phyloP scores from a whole-genome alignment of 2,888 invertebrate genomes.

The Lathronympha strigana region DNA sequence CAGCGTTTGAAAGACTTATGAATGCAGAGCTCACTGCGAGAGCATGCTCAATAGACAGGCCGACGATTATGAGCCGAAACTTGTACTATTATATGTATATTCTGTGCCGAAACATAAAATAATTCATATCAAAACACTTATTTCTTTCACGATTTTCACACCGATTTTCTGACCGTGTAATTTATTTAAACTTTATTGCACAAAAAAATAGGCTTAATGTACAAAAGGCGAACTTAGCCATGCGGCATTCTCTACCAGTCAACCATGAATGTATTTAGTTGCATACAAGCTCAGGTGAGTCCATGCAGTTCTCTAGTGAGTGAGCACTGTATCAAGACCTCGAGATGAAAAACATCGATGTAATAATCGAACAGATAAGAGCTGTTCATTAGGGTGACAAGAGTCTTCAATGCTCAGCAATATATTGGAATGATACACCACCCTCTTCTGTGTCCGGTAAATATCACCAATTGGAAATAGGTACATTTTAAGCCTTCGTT shows the following conservation, averaged over 20 bases:
- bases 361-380: neutral
- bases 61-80: neutral
- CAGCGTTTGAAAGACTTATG: constrained; percentile 7
- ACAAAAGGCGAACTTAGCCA: too few relatives aligned
- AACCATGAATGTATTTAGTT: too few relatives aligned
- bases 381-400: too few relatives aligned
- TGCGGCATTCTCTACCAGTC: too few relatives aligned
- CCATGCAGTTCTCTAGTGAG: neutral
- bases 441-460: neutral
- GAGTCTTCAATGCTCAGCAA: too few relatives aligned
- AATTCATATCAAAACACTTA: constrained; percentile 1
- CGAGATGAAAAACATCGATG: neutral
- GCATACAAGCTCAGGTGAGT: neutral
- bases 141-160: too few relatives aligned
- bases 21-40: neutral
- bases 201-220: too few relatives aligned
- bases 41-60: neutral
- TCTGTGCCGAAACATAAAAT: too few relatives aligned
- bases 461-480: neutral
- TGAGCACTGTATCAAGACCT: neutral
- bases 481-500: neutral
- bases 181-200: neutral
- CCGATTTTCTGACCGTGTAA: neutral
- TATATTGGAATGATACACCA: neutral
- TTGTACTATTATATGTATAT: too few relatives aligned